Evolutionary conservation across 2,797 vertebrate genomes (phyloP).

Genomic region (Silurus lanzhouensis): DNA sequence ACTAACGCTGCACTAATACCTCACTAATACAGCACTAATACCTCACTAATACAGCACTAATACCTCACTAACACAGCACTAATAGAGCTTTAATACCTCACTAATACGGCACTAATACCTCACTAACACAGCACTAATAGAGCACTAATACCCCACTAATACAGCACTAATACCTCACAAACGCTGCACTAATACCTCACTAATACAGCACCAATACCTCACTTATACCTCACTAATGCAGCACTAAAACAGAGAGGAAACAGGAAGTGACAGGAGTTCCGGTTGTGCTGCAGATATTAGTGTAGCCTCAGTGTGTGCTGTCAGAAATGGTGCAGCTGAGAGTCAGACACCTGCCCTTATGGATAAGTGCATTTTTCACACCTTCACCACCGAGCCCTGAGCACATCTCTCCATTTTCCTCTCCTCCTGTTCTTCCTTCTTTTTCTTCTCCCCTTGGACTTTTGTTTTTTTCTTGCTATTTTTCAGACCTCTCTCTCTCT

Average conservation of each 20-base stretch:
- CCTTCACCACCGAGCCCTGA: constrained; percentile 65
- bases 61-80: not conserved
- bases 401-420: constrained; percentile 11
- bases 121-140: too few species aligned
- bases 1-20: not conserved
- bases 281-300: not conserved
- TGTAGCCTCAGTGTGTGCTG: constrained; percentile 32
- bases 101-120: too few species aligned
- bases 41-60: not conserved
- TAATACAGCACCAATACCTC: not conserved
- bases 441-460: not conserved
- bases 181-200: not conserved
- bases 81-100: too few species aligned
- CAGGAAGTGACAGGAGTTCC: not conserved
- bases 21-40: not conserved
- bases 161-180: too few species aligned
- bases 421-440: not conserved
- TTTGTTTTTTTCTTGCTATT: not conserved
- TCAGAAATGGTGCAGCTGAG: constrained; percentile 39
- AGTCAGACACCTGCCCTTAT: constrained; percentile 73
- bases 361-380: constrained; percentile 74
- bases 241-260: not conserved
- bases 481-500: not conserved
- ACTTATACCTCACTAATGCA: not conserved
- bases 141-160: too few species aligned